Evolutionary conservation across 2,797 vertebrate genomes (phyloP), one percentile per base, ranked within the genome.

Genomic region (Dryobates pubescens): DNA sequence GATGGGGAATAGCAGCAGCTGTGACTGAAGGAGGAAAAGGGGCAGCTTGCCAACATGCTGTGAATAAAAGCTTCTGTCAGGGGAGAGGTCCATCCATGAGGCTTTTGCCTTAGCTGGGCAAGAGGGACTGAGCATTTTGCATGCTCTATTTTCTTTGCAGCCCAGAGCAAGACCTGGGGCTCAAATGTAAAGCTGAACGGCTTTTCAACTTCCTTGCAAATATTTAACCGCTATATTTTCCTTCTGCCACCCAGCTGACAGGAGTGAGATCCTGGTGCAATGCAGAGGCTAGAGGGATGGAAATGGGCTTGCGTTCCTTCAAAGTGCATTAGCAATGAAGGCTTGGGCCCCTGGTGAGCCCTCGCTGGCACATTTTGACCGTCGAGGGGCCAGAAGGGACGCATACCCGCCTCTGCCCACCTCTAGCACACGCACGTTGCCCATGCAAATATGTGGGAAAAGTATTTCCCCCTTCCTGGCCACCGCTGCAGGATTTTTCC

Each of bases 361-460:
- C 51, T 24, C 26, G 1, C 26, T 2, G 5, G 29, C 3, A 0
- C 8, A 18, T 32, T 27, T 51, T 7, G 2, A 32, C 61, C 17
- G 76, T 12, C 0, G 2, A 47, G 38, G 71, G 16, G 11, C 26
- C 29, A 7, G n/a, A 17, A 51, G 27, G 19, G 27, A 20, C 5
- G 0, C 1, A 3, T 24, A n/a, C 18, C 45, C 88, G 32, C 34
- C 58, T 70, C 85, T 65, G 61, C 10, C 27, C 34, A 6, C 63
- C 34, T 29, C 53, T 2, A 10, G 9, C 75, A 13, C 22, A 30
- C 3, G 1, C 69, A 9, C n/a, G 16, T 6, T 30, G 61, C 76
- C 89, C 45, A 5, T 14, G 13, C 0, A 0, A n/a, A 3, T 2
- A 6, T 0, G 7, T 0, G 7, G 27, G 2, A 58, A 13, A 20